phyloP scores from a whole-genome alignment of 2,888 invertebrate genomes.

The Brachypterus glaber region DNA sequence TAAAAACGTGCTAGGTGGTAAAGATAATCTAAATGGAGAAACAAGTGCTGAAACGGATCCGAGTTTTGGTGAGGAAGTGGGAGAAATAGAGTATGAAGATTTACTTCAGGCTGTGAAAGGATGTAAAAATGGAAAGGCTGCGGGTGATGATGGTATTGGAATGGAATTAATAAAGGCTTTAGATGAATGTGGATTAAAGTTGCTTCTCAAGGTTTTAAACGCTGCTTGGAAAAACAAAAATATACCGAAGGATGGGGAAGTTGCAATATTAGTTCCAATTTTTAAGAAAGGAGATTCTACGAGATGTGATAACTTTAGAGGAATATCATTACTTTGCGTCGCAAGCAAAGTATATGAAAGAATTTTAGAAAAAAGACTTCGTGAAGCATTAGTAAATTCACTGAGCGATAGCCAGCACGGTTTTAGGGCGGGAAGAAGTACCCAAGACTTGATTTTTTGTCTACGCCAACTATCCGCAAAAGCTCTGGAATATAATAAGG shows the following conservation, averaged over 20 bases:
- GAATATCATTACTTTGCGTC: conserved; percentile 12
- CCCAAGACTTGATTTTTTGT: conserved; percentile 14
- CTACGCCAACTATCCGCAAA: conserved; percentile 13
- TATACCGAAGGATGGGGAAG: conserved; percentile 14
- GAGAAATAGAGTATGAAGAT: conserved; percentile 1
- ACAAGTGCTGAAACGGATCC: background rate
- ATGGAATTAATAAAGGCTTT: conserved; percentile 14
- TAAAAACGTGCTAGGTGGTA: conserved; percentile 1
- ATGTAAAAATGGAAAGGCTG: conserved; percentile 14
- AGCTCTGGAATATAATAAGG: conserved; percentile 4
- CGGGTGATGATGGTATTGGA: conserved; percentile 12
- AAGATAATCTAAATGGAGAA: background rate
- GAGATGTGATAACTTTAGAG: conserved; percentile 8
- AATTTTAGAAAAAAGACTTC: conserved; percentile 11
- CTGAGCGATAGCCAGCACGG: conserved; percentile 14
- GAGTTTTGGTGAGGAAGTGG: background rate
- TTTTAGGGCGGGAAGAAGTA: conserved; percentile 10
- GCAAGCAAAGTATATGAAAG: conserved; percentile 10
- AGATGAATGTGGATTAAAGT: conserved; percentile 7
- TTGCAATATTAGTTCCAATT: conserved; percentile 14
- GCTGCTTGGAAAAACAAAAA: conserved; percentile 10
- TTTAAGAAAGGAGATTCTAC: conserved; percentile 12
- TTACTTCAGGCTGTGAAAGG: conserved; percentile 1
- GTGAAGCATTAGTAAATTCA: conserved; percentile 3
- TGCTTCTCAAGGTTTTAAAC: conserved; percentile 8